Base-by-base conservation (phyloP, 2,888 invertebrate genomes). In the Acholoe squamosa region DNA sequence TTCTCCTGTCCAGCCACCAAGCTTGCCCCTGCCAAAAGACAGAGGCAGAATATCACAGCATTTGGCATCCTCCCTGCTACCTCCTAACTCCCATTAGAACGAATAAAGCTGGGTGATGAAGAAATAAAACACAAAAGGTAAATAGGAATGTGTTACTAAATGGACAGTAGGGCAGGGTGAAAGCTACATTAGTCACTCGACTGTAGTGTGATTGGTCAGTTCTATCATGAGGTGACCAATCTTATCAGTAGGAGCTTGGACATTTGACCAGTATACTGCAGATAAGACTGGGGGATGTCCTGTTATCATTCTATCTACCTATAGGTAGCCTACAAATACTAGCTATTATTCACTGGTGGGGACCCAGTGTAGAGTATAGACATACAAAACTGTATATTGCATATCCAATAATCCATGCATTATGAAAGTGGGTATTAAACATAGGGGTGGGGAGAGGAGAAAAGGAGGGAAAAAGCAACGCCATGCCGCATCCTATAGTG, bases 201-300 rank as follows among this genome's bases (percentile, higher is more conserved):
- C 71, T 28, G n/a, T 25, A n/a, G 25, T 71, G 5, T n/a, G n/a
- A 71, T 71, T 71, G 71, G 71, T 71, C 71, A 71, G 71, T 71
- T 5, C 43, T 43, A 43, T 71, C 71, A 71, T 71, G 71, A 25
- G 71, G 28, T 71, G 71, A 71, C 28, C 25, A 28, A 3, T 5
- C 14, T 71, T 61, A 61, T 61, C 61, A 19, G 22, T 61, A n/a
- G 61, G 10, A 43, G 10, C 43, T 0, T 71, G 71, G 28, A 71
- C 71, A 71, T 28, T 71, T 71, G 71, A 71, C 71, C 25, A 71
- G 28, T n/a, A 14, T 7, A n/a, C n/a, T n/a, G 43, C 5, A 43
- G 43, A 43, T 43, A 43, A 43, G 43, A 3, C 3, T 43, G 5
- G 43, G 43, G 3, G 5, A 43, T 43, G 43, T 3, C 43, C 43